These are phyloP conservation scores for Operophtera brumata DNA, from an alignment of 2,888 invertebrate genomes.

Conservation along the genomic window DNA sequence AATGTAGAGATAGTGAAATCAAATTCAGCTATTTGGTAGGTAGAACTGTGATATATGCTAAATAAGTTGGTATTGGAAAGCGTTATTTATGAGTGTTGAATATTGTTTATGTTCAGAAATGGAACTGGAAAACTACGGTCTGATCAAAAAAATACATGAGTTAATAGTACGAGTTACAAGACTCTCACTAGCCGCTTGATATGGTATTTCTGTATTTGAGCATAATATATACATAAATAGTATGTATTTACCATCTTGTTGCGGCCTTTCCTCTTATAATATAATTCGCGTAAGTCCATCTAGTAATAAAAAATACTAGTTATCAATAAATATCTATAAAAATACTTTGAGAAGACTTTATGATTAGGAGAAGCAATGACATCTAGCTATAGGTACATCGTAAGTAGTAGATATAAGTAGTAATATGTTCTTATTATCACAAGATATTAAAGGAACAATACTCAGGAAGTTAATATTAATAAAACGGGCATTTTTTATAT, in stretches of 20 bases:
- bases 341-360: conserved; percentile 32
- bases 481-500: background rate
- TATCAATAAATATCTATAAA: conserved; percentile 34
- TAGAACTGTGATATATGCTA: conserved; percentile 14
- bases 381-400: conserved; percentile 17
- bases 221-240: conserved; percentile 21
- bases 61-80: background rate
- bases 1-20: background rate
- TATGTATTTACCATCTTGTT: conserved; percentile 57
- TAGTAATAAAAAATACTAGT: conserved; percentile 38
- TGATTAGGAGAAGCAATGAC: conserved; percentile 24
- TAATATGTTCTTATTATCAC: conserved; percentile 19
- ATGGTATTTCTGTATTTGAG: conserved; percentile 3
- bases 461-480: conserved; percentile 20
- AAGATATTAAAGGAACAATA: conserved; percentile 27
- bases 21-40: conserved; percentile 21
- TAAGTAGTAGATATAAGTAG: conserved; percentile 5
- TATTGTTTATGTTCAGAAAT: background rate
- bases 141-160: background rate
- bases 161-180: background rate
- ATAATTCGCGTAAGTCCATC: conserved; percentile 59
- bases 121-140: background rate
- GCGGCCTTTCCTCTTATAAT: conserved; percentile 48
- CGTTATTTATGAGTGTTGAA: no score
- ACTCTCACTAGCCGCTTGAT: background rate